Percentiles rank a stretch among this genome's conserved stretches.
phyloP scores from a whole-genome alignment of 2,113 vertebrate species.

The Crotalus viridis region DNA sequence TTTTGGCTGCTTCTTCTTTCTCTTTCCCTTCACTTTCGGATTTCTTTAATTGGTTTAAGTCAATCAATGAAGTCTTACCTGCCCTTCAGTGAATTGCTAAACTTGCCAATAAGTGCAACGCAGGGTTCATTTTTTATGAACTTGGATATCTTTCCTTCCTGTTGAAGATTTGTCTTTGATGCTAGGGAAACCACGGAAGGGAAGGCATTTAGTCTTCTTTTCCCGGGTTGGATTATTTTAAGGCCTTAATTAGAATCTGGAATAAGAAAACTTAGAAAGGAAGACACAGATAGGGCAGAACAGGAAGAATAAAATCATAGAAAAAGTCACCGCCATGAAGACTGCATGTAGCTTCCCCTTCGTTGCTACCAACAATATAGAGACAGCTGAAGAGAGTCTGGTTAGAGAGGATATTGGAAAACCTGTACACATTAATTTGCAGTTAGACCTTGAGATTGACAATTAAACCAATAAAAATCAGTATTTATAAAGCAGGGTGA shows the following conservation, averaged over 20 bases:
- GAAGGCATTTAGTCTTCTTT: not conserved
- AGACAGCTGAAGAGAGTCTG: not conserved
- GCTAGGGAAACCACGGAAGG: not conserved
- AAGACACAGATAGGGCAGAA: not conserved
- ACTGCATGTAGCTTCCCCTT: not conserved
- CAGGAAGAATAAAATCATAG: not conserved
- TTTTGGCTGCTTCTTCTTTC: slow-evolving; percentile 3
- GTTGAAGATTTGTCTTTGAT: not conserved
- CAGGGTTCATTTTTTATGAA: not conserved
- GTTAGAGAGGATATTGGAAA: not conserved
- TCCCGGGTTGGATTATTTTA: not conserved
- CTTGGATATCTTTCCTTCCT: not conserved
- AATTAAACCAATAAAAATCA: not conserved
- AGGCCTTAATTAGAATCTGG: not conserved
- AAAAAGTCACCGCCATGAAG: not conserved
- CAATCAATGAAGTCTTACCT: not conserved
- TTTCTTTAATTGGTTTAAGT: slow-evolving; percentile 36
- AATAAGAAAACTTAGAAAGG: not conserved
- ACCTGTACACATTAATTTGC: not conserved
- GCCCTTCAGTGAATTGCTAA: not conserved
- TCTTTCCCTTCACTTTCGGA: slow-evolving; percentile 10
- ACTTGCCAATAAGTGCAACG: not conserved
- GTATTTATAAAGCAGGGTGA: not conserved
- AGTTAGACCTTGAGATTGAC: not conserved
- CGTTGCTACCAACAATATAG: not conserved